Evolutionary conservation across 2,888 invertebrate genomes (phyloP).

Genomic region (Pocota personata): DNA sequence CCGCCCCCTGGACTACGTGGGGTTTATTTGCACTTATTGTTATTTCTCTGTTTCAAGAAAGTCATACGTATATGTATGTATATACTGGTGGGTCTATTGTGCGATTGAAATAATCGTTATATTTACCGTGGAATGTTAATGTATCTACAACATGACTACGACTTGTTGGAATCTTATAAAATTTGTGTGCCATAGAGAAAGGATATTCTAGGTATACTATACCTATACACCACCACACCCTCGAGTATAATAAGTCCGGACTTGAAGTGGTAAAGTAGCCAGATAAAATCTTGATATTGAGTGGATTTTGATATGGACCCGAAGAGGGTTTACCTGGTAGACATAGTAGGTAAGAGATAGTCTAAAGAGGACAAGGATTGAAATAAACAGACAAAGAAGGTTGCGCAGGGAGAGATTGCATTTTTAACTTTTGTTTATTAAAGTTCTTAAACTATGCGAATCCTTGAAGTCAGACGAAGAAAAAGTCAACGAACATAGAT

Average conservation of each 20-base stretch:
- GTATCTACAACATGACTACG: constrained; percentile 11
- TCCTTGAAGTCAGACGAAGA: constrained; percentile 4
- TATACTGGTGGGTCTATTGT: neutral
- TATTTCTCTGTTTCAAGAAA: neutral
- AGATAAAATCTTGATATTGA: neutral
- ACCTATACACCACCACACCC: neutral
- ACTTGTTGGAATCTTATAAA: constrained; percentile 42
- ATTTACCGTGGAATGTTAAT: constrained; percentile 53
- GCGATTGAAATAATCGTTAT: constrained; percentile 50
- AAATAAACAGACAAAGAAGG: neutral
- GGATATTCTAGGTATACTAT: neutral
- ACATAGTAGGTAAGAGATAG: neutral
- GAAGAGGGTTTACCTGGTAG: neutral
- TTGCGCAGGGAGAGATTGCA: neutral
- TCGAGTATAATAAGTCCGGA: neutral
- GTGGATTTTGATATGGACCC: neutral
- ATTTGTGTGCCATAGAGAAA: neutral
- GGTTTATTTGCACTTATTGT: constrained; percentile 35
- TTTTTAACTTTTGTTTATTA: constrained; percentile 29
- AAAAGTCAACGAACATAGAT: neutral
- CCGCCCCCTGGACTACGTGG: neutral
- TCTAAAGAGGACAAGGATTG: neutral
- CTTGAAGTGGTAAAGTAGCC: neutral
- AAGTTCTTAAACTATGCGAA: constrained; percentile 27
- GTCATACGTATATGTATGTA: neutral